Evolutionary conservation across 1,140 invertebrate species (phyloP), one percentile per base, ranked within the genome.

Genomic region (Drosophila nigrodunni): DNA sequence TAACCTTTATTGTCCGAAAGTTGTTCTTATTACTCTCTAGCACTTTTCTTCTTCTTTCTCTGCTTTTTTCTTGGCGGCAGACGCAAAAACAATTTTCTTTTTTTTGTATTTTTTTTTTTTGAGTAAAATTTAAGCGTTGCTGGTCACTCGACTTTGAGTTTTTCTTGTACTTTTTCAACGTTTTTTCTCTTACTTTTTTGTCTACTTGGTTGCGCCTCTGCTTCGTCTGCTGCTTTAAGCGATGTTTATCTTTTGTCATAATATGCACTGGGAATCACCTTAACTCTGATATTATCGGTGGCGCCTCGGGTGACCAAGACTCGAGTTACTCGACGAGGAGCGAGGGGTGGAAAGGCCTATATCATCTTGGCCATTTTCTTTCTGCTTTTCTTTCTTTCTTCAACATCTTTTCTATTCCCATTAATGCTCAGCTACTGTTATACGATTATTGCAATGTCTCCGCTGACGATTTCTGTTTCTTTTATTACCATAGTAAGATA

Each of bases 1-100:
- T 89, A 89, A 89, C 85, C 85, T 89, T 89, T 89, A 89, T 89
- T 89, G 85, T 89, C 85, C 80, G 86, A 89, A 89, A 89, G 85
- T 89, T 89, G 81, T 89, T 89, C 85, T 88, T 88, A 86, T 89
- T 85, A 81, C 81, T 74, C 62, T 72, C 67, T 66, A 72, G 44
- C 69, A 68, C 49, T 85, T 77, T 86, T 86, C 35, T 70, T 64
- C 47, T 15, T 57, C 46, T 46, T 60, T 41, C 18, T 57, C 30
- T 69, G 52, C 49, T 64, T 30, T 60, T 47, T 44, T 55, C 49
- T 21, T 52, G 8, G 10, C 46, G 25, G 30, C 67, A 61, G 47
- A 62, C 62, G 61, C 55, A 72, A 47, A 10, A 64, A 62, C 34
- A 67, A 57, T 43, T 73, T 75, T 77, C 3, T 77, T 46, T 43